Base-by-base conservation (phyloP, 1,140 invertebrate species). In the Caenorhabditis elegans region DNA sequence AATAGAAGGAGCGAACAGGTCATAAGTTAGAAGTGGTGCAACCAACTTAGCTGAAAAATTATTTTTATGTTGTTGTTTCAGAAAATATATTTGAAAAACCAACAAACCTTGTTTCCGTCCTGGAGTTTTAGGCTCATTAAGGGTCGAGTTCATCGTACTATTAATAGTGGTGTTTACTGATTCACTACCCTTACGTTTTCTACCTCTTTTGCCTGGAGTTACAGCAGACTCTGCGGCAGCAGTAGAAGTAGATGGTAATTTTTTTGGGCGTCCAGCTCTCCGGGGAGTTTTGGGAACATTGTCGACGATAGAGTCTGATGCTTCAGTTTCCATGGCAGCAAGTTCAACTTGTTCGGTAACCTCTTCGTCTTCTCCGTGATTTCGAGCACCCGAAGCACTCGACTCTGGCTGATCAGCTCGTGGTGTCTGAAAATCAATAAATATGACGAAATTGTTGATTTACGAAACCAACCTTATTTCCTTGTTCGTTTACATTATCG, bases 151-250 rank as follows among this genome's bases (percentile, higher is more conserved):
- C 11, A 39, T 28, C 2, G 53, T 60, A 22, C 26, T 60, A n/a
- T 60, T 60, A 60, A 28, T 34, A 17, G 60, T 70, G 60, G 60
- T 70, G 60, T 70, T 70, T 19, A 19, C 60, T n/a, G 60, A 70
- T n/a, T 70, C 60, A 34, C 60, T 70, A 43, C 60, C 60, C 60
- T 70, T 70, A 70, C 60, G 60, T 70, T 70, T 70, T 70, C 60
- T 70, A 19, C 60, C 60, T 15, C 60, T 31, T 31, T 70, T 70
- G n/a, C 34, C 60, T 4, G 60, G 60, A n/a, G 55, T 60, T 17
- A 34, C 55, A 8, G 55, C 28, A 34, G 55, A 10, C 26, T 55
- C 51, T 5, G 55, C 26, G 10, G 34, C 60, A 5, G 60, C 34
- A 5, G 28, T n/a, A 5, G 55, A 60, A 28, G 19, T 43, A 3